phyloP scores from a whole-genome alignment of 2,113 vertebrate genomes.

The Cinclus mexicanus region DNA sequence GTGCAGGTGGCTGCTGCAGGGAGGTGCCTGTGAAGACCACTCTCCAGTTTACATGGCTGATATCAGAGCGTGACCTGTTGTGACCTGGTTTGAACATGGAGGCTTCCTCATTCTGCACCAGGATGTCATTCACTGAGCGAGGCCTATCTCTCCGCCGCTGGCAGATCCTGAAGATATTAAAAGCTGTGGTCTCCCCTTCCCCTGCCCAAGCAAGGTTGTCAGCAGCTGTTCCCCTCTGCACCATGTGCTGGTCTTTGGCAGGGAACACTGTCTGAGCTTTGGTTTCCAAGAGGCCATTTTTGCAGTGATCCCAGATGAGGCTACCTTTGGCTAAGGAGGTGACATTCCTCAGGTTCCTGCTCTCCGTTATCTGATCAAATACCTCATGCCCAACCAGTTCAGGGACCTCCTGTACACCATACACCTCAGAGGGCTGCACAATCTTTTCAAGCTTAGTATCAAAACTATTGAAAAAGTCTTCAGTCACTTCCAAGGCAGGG shows the following conservation, averaged over 20 bases:
- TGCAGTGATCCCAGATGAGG: constrained; percentile 83
- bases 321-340: constrained; percentile 70
- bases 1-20: constrained; percentile 26
- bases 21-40: constrained; percentile 62
- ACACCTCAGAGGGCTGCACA: constrained; percentile 75
- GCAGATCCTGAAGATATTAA: constrained; percentile 83
- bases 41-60: constrained; percentile 75
- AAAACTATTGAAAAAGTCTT: constrained; percentile 91
- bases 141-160: constrained; percentile 87
- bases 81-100: constrained; percentile 87
- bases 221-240: constrained; percentile 78
- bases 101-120: constrained; percentile 81
- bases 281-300: constrained; percentile 78
- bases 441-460: constrained; percentile 80
- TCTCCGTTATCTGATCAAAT: constrained; percentile 64
- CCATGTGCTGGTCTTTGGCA: constrained; percentile 76
- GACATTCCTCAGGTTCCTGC: constrained; percentile 67
- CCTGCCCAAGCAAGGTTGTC: constrained; percentile 81
- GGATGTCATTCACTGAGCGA: constrained; percentile 91
- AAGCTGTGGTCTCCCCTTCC: constrained; percentile 74
- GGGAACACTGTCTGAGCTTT: constrained; percentile 78
- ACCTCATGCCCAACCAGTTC: constrained; percentile 77
- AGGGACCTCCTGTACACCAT: constrained; percentile 82
- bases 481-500: constrained; percentile 94
- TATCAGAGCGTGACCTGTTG: constrained; percentile 88